phyloP scores from a whole-genome alignment of 1,140 invertebrate genomes.

The Aphelenchoides besseyi region DNA sequence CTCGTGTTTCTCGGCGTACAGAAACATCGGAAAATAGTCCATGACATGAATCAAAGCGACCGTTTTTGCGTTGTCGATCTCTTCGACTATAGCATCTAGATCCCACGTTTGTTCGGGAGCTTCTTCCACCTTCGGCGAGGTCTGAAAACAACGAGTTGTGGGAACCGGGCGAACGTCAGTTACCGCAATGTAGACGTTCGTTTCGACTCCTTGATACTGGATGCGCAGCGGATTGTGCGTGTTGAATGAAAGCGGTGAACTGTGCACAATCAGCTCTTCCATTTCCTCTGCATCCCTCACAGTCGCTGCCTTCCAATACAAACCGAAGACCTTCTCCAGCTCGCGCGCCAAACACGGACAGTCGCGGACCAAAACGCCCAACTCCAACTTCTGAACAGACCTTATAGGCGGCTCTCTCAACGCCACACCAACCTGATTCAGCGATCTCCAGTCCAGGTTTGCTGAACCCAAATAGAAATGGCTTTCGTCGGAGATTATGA shows the following conservation, averaged over 20 bases:
- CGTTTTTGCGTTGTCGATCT: conserved; percentile 77
- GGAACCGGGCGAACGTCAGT: too few species aligned
- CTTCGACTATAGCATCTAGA: conserved; percentile 77
- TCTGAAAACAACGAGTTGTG: too few species aligned
- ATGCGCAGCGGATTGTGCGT: conserved; percentile 73
- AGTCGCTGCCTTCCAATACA: conserved; percentile 79
- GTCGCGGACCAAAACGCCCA: conserved; percentile 78
- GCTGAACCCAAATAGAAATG: conserved; percentile 69
- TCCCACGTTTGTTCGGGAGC: conserved; percentile 77
- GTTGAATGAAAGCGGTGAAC: conserved; percentile 73
- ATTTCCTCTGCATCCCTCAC: conserved; percentile 69
- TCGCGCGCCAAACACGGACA: conserved; percentile 81
- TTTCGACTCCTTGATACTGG: conserved; percentile 69
- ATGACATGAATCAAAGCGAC: conserved; percentile 88
- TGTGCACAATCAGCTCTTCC: conserved; percentile 71
- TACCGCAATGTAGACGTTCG: conserved; percentile 74
- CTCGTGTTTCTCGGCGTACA: conserved; percentile 70
- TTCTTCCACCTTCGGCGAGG: conserved; percentile 80
- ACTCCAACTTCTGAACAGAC: conserved; percentile 95
- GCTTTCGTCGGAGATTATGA: conserved; percentile 76
- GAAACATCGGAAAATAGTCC: conserved; percentile 85
- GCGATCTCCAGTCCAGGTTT: conserved; percentile 80
- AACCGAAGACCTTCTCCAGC: conserved; percentile 82
- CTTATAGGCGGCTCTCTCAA: too few species aligned
- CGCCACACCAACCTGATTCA: too few species aligned